These are phyloP conservation scores for Laupala kohalensis DNA, from an alignment of 1,140 invertebrate species.

Conservation along the genomic window DNA sequence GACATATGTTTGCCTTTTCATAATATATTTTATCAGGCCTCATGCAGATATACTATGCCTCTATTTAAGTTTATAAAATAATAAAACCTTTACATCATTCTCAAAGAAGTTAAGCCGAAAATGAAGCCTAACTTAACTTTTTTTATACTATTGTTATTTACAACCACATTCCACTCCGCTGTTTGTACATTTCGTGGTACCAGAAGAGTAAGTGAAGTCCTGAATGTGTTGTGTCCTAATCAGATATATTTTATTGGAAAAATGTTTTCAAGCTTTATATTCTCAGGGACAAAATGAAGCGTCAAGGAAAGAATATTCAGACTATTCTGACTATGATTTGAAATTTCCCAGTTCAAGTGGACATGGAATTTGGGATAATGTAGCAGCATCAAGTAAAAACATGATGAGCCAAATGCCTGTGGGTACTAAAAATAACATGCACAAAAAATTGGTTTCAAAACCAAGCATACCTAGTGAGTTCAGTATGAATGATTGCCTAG, in stretches of 20 bases:
- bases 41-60: neutral
- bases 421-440: neutral
- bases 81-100: neutral
- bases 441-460: neutral
- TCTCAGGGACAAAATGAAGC: neutral
- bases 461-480: neutral
- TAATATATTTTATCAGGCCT: neutral
- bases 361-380: neutral
- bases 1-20: neutral
- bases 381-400: neutral
- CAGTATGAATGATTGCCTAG: no score
- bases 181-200: no score
- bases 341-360: neutral
- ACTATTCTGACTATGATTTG: neutral
- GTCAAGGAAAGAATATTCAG: neutral
- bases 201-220: no score
- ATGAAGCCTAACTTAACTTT: neutral
- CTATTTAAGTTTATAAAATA: neutral
- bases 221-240: no score
- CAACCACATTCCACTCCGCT: no score
- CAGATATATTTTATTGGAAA: neutral
- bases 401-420: neutral
- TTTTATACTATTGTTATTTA: neutral
- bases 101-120: neutral
- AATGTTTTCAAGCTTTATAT: neutral